A percentile compares a stretch with the other conserved stretches of the same genome.
phyloP scores from a whole-genome alignment of 2,888 invertebrate genomes.

The Apamea epomidion region DNA sequence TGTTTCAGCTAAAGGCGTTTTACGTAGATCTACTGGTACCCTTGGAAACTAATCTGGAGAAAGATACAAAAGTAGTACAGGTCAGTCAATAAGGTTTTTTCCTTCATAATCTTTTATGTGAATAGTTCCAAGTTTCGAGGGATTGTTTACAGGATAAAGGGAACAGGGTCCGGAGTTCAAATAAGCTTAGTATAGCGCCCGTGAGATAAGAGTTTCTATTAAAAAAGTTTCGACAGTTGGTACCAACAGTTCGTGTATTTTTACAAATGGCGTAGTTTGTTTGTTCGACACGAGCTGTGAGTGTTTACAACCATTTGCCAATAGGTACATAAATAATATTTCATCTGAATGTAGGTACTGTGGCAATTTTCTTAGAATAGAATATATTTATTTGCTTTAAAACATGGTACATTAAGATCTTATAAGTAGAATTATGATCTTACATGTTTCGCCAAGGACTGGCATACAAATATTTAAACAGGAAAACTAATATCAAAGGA shows the following conservation, averaged over 20 bases:
- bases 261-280: conserved; percentile 50
- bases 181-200: conserved; percentile 76
- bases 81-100: conserved; percentile 88
- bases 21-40: conserved; percentile 98
- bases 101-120: conserved; percentile 80
- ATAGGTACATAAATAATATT: background rate
- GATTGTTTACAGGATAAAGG: conserved; percentile 81
- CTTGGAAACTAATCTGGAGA: conserved; percentile 97
- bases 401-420: too few relatives aligned
- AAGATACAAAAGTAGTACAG: conserved; percentile 98
- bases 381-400: too few relatives aligned
- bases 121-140: conserved; percentile 71
- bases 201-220: conserved; percentile 82
- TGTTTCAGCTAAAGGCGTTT: conserved; percentile 96
- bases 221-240: conserved; percentile 76
- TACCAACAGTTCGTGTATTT: conserved; percentile 63
- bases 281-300: conserved; percentile 44
- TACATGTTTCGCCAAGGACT: too few relatives aligned
- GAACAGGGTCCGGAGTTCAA: conserved; percentile 75
- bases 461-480: too few relatives aligned
- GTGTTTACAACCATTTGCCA: conserved; percentile 16
- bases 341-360: background rate
- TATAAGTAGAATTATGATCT: too few relatives aligned
- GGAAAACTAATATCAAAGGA: conserved; percentile 1
- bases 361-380: background rate